phyloP scores from a whole-genome alignment of 2,113 vertebrate genomes.

The Ivindomyrus marchei region DNA sequence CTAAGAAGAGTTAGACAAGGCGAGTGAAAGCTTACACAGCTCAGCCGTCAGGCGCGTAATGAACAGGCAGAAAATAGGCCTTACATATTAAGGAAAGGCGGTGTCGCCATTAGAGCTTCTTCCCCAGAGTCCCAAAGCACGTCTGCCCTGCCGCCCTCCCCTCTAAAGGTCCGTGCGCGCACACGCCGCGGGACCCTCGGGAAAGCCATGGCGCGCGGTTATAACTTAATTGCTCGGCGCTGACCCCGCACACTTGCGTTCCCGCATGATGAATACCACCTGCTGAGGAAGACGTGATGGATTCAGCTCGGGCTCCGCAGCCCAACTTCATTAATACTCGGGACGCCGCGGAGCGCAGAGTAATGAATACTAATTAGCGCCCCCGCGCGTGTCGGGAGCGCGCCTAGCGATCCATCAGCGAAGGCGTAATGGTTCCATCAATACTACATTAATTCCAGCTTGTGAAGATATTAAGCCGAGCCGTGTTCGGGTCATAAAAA shows the following conservation, averaged over 20 bases:
- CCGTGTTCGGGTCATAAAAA: constrained; percentile 72
- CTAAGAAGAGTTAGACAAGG: not conserved
- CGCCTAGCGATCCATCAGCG: constrained; percentile 93
- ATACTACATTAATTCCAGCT: constrained; percentile 99
- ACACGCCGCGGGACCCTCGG: not conserved
- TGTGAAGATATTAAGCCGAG: constrained; percentile 98
- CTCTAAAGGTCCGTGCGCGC: not conserved
- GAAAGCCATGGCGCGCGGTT: not conserved
- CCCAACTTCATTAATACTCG: constrained; percentile 99
- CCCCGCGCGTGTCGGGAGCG: constrained; percentile 95
- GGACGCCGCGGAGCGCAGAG: constrained; percentile 96
- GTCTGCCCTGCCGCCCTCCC: not conserved
- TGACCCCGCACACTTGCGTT: constrained; percentile 64
- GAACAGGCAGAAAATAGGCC: not conserved
- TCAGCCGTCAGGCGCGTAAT: not conserved
- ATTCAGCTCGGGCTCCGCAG: constrained; percentile 77
- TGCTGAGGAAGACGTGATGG: constrained; percentile 78
- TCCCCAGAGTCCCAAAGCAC: not conserved
- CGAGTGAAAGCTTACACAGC: not conserved
- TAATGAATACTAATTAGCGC: constrained; percentile 99
- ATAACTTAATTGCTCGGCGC: constrained; percentile 36
- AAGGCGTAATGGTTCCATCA: constrained; percentile 99
- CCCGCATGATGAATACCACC: constrained; percentile 74
- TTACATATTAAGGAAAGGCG: not conserved
- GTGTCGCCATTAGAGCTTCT: not conserved